Evolutionary conservation across 2,113 vertebrate genomes (phyloP), one percentile per base, ranked within the genome.

Genomic region (Oreochromis spilurus): DNA sequence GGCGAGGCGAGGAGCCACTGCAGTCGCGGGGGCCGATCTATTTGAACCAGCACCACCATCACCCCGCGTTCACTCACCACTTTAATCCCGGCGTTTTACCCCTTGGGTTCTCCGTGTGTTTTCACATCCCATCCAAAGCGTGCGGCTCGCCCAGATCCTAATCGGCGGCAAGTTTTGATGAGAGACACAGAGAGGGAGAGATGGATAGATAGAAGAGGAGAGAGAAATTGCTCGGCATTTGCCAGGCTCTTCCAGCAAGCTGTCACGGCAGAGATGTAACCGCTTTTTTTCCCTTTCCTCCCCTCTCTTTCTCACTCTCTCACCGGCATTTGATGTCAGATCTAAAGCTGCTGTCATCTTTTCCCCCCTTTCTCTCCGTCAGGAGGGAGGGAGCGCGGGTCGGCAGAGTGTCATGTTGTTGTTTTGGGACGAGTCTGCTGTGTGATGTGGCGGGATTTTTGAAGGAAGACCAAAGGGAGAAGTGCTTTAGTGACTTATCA

Each of bases 261-360:
- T 95, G 95, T 94, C 94, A 94, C 79, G 43, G 90, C 87, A 90
- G 93, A 95, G 95, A 95, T 95, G 93, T 93, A 95, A 89, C 93
- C 5, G 9, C 79, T 90, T 91, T 90, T 85, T 65, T 86, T 52
- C 77, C 60, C 34, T 45, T n/a, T 45, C 53, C 83, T 72, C 84
- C 86, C 87, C 84, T 80, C 80, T 89, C 84, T 92, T 82, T 91
- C 86, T 90, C 91, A 65, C 92, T 91, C 91, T 92, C 90, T 94
- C 26, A 70, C 90, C 57, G 19, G 83, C 83, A 90, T 95, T 95
- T 96, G 95, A 95, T 95, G 95, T 95, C 92, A 95, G 94, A 94
- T 95, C 95, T 95, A 89, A 95, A 95, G 93, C 93, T 67, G 91
- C 94, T 95, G 95, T 95, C 94, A 94, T 93, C 93, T 88, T 83